These are phyloP conservation scores for Actenoides hombroni DNA, from an alignment of 2,113 vertebrate species.

Conservation along the genomic window DNA sequence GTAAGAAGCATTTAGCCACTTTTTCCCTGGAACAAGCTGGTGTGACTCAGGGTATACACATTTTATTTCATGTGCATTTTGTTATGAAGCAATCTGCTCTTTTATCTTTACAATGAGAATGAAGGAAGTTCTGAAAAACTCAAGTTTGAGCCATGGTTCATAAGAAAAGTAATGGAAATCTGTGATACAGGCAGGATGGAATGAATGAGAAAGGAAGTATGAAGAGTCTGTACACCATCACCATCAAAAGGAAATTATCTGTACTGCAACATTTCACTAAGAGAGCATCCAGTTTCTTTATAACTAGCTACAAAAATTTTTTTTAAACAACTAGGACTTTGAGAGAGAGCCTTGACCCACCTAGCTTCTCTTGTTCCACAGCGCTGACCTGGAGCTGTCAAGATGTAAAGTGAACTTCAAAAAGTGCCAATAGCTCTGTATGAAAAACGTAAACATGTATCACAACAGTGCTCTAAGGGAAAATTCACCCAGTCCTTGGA, in stretches of 20 bases:
- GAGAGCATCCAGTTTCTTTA: background rate
- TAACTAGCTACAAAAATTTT: background rate
- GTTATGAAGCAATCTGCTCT: background rate
- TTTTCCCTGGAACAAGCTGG: background rate
- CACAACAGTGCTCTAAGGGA: background rate
- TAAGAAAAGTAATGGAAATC: background rate
- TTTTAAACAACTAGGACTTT: background rate
- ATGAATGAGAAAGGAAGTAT: background rate
- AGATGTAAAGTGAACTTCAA: background rate
- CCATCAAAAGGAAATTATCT: background rate
- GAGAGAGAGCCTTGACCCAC: background rate
- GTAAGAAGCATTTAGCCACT: background rate
- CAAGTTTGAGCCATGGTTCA: background rate
- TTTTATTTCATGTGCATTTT: background rate
- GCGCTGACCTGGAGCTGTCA: background rate
- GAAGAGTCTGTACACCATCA: background rate
- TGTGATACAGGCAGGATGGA: background rate
- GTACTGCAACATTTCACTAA: background rate
- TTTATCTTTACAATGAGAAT: background rate
- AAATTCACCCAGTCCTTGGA: background rate
- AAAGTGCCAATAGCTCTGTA: background rate
- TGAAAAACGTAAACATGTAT: background rate
- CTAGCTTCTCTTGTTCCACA: background rate
- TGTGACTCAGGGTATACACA: background rate
- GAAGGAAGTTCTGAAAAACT: background rate